Conservation (phyloP, 2,113 vertebrate genomes). For the Indri indri region DNA sequence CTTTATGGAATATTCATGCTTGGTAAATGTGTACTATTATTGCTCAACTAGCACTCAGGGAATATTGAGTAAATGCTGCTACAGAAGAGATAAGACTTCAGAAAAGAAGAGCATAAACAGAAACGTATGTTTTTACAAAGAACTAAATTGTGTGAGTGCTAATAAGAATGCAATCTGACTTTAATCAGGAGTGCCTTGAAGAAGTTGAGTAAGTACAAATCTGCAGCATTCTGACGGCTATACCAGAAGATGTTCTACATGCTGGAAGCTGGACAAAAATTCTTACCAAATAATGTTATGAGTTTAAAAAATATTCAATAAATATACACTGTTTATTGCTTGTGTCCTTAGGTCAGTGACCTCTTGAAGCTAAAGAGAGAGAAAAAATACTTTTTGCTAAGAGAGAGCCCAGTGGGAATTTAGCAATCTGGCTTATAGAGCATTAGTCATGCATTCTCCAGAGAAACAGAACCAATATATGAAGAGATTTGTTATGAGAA, state of each 20-base stretch:
- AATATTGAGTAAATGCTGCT: conserved; percentile 57
- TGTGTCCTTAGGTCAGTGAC: not conserved
- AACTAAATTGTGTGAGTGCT: not conserved
- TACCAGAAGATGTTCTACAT: not conserved
- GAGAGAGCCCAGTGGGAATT: not conserved
- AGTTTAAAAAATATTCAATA: not conserved
- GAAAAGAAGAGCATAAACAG: conserved; percentile 35
- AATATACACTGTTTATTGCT: not conserved
- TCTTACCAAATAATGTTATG: not conserved
- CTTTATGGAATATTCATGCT: conserved; percentile 64
- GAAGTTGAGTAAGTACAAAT: not conserved
- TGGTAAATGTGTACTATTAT: conserved; percentile 52
- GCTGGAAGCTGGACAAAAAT: not conserved
- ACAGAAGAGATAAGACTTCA: conserved; percentile 36
- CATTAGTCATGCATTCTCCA: not conserved
- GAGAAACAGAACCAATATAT: not conserved
- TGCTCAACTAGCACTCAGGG: conserved; percentile 5
- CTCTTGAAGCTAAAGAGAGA: not conserved
- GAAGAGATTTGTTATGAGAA: not conserved
- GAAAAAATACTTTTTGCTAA: not conserved
- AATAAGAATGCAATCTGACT: conserved; percentile 40
- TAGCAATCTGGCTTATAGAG: not conserved
- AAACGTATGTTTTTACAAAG: conserved; percentile 24
- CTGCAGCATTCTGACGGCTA: not conserved
- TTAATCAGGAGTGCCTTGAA: conserved; percentile 17